Percentiles rank a stretch among this genome's conserved stretches.
Evolutionary conservation across 37 sponge, comb jelly and placozoan species (phyloP).

Genomic region (Dysidea cf. avara): DNA sequence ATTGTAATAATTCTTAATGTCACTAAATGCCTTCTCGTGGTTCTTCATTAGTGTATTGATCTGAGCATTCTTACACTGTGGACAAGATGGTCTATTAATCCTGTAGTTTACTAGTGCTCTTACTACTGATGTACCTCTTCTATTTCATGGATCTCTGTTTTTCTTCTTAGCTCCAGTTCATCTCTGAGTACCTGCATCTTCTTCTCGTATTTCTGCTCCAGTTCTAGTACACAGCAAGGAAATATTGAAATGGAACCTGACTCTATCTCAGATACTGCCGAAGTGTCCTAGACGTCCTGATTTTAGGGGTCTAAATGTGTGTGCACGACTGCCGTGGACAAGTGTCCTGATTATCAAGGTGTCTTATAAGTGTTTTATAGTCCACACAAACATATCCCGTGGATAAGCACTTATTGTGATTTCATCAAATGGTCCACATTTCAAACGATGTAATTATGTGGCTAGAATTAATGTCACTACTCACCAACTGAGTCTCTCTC

Average conservation of each 20-base stretch:
- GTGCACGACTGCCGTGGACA: no score
- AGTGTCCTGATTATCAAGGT: no score
- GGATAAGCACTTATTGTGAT: no score
- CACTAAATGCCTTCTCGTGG: constrained; percentile 99
- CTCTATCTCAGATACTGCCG: no score
- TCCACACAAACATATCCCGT: no score
- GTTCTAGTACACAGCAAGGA: no score
- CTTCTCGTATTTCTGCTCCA: constrained; percentile 81
- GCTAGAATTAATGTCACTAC: not conserved
- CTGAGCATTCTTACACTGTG: constrained; percentile 97
- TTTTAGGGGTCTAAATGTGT: no score
- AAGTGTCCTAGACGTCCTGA: no score
- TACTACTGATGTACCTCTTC: constrained; percentile 77
- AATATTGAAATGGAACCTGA: no score
- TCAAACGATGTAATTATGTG: no score
- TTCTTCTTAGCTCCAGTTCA: constrained; percentile 94
- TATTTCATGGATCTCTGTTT: constrained; percentile 95
- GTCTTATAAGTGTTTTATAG: no score
- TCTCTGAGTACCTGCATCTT: constrained; percentile 90
- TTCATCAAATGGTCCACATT: no score
- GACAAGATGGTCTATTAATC: not conserved
- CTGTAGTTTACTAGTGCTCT: not conserved
- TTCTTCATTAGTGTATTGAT: constrained; percentile 96
- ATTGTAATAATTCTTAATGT: constrained; percentile 99
- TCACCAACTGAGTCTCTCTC: constrained; percentile 58